Base-by-base conservation (phyloP, 2,113 vertebrate genomes). In the Thamnophis sirtalis region DNA sequence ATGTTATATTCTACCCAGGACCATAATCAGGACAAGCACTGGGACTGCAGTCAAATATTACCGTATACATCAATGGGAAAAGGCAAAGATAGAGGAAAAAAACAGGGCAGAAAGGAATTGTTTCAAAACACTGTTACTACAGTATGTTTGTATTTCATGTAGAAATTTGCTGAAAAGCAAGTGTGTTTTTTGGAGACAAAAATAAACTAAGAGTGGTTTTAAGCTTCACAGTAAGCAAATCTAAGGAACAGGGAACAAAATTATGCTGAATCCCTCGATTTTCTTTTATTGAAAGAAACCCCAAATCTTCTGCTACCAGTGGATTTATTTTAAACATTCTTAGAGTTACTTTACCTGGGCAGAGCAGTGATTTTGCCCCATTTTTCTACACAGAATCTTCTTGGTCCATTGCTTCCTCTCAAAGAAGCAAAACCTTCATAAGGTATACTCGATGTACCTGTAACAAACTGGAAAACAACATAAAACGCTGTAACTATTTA, bases 341-440 rank as follows among this genome's bases (percentile, higher is more conserved):
- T 17, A 33, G 38, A 54, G 10, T 54, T 33, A 55, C 5, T 63
- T 93, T 98, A 99, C 99, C 99, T 99, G 96, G 99, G 99, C 95
- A 99, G 98, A 93, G 99, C 99, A 9, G 98, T 99, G 97, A 99
- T 99, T 96, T 99, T 99, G 1, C 99, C 99, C 99, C 99, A 99
- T 96, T 99, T 99, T 97, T 99, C 99, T 92, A 99, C 98, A 49
- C 99, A 99, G 98, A 99, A 99, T 86, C 98, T 98, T 85, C 99
- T 98, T 4, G 99, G 99, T 60, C 99, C 99, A 0, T 99, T 99
- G 94, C 99, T 99, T 22, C 99, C 99, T 63, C 99, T 97, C 0
- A 99, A 97, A 87, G 99, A 99, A 51, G 99, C 99, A 87, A 99
- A 99, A 10, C 99, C 99, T 97, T 99, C 99, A 0, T 99, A 99